Evolutionary conservation across 2,797 vertebrate species (phyloP).

Genomic region (Semaprochilodus insignis): DNA sequence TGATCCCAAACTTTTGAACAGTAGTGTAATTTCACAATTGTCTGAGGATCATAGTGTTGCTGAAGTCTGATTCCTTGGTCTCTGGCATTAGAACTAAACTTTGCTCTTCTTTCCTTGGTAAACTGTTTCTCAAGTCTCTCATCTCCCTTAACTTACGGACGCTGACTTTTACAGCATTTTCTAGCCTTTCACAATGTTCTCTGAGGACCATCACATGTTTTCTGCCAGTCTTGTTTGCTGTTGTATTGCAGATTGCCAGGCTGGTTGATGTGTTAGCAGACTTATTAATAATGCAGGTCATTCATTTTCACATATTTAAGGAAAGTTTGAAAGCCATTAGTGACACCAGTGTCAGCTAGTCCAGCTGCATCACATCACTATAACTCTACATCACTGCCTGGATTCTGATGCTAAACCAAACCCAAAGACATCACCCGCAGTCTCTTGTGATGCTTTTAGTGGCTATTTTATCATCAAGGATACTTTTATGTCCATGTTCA

Average conservation of each 20-base stretch:
- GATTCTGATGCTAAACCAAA: constrained; percentile 57
- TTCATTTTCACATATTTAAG: constrained; percentile 71
- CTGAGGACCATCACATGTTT: neutral
- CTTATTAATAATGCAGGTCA: constrained; percentile 73
- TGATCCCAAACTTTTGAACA: neutral
- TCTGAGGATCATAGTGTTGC: no score
- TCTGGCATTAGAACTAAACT: neutral
- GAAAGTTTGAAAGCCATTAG: constrained; percentile 74
- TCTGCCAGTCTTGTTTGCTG: constrained; percentile 43
- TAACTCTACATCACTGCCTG: constrained; percentile 65
- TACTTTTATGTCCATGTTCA: constrained; percentile 25
- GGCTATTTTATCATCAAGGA: constrained; percentile 39
- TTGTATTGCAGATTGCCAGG: constrained; percentile 53
- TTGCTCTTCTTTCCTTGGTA: neutral
- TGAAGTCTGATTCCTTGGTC: neutral
- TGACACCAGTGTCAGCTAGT: constrained; percentile 54
- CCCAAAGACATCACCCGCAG: constrained; percentile 17
- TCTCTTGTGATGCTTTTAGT: constrained; percentile 42
- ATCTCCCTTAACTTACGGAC: neutral
- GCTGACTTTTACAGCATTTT: constrained; percentile 14
- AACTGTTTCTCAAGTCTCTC: neutral
- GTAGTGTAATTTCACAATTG: neutral
- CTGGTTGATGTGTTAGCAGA: constrained; percentile 68
- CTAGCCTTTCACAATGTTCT: neutral
- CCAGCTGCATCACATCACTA: constrained; percentile 72